Evolutionary conservation across 1,140 invertebrate genomes (phyloP), one percentile per base, ranked within the genome.

Genomic region (Latrodectus geometricus): DNA sequence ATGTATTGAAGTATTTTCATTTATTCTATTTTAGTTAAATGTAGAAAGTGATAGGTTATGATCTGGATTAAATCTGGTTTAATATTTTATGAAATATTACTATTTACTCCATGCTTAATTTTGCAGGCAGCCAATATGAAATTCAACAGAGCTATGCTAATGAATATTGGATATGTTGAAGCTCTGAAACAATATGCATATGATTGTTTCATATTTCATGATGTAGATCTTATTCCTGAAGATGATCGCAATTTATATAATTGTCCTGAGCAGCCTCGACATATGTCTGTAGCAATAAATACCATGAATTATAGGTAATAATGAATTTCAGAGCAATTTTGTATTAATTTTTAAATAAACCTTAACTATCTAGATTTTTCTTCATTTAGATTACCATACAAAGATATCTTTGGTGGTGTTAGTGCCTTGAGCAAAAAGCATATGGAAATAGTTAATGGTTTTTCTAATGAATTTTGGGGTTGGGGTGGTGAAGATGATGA

Each of bases 401-500:
- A 88, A 77, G 89, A 89, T 56, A 88, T 91, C 12, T 90, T 91
- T 86, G 96, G 96, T 48, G 96, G 96, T 78, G 96, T 97, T 0
- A 96, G 95, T 50, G 96, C 96, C 4, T 94, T 98, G 92, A 96
- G 94, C 0, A 93, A 93, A 74, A 93, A 95, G 88, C 96, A 97
- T 89, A 96, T 97, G 90, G 92, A 93, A 86, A 92, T 94, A 74
- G 94, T 97, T 0, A 98, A 97, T 90, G 97, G 97, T 0, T 98
- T 97, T 92, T 96, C 96, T 50, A 98, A 98, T 90, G 94, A 95
- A 56, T 98, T 96, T 91, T 97, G 96, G 95, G 96, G 96, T 12
- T 97, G 96, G 96, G 96, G 96, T 52, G 96, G 95, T 23, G 96
- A 98, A 91, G 96, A 98, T 91, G 96, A 97, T 90, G 96, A 98